phyloP scores from a whole-genome alignment of 2,797 vertebrate genomes.

The Cyclopterus lumpus region DNA sequence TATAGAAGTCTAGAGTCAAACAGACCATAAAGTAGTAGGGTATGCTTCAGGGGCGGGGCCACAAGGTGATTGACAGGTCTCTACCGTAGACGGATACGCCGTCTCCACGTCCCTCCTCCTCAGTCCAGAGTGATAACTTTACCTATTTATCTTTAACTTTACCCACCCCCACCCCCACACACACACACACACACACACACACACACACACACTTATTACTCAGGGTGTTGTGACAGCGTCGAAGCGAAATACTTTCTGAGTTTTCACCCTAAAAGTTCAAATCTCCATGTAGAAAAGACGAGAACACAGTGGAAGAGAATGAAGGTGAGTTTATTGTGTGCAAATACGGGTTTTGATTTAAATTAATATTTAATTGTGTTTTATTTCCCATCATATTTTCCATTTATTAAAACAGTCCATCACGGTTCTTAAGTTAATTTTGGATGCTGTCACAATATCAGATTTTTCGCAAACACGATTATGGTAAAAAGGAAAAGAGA shows the following conservation, averaged over 20 bases:
- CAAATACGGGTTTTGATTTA: not conserved
- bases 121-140: not conserved
- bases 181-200: conserved; percentile 22
- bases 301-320: too few relatives aligned
- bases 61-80: too few relatives aligned
- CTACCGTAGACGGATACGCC: too few relatives aligned
- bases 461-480: not conserved
- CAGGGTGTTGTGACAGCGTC: conserved; percentile 41
- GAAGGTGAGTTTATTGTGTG: not conserved
- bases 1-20: too few relatives aligned
- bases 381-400: not conserved
- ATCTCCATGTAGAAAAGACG: not conserved
- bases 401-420: not conserved
- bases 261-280: not conserved
- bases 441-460: not conserved
- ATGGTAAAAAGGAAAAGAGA: not conserved
- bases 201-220: conserved; percentile 3
- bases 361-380: not conserved
- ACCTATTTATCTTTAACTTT: not conserved
- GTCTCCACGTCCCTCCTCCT: too few relatives aligned
- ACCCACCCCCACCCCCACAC: conserved; percentile 23
- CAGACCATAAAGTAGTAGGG: too few relatives aligned
- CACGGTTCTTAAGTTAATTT: not conserved
- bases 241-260: too few relatives aligned
- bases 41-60: too few relatives aligned